Conservation (phyloP, 2,888 invertebrate species). For the Pherbina coryleti region DNA sequence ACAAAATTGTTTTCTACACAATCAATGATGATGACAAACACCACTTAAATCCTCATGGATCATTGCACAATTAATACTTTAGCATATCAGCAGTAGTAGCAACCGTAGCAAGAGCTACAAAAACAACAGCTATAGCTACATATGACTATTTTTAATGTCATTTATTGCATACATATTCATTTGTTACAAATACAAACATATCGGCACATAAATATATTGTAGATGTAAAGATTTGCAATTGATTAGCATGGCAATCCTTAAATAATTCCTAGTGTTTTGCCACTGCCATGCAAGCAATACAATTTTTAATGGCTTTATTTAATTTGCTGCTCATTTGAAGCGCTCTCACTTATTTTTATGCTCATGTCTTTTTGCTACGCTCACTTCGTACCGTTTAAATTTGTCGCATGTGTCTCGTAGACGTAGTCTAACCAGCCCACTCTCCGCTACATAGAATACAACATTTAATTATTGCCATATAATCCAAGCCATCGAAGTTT, state of each 20-base stretch:
- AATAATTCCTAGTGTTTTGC: constrained; percentile 6
- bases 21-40: constrained; percentile 44
- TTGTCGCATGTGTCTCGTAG: neutral
- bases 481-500: too few relatives aligned
- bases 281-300: neutral
- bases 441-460: too few relatives aligned
- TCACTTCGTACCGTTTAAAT: neutral
- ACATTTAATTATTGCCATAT: too few relatives aligned
- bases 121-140: neutral
- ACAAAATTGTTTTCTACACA: too few relatives aligned
- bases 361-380: neutral
- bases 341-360: neutral
- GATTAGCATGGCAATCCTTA: constrained; percentile 25
- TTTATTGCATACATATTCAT: neutral
- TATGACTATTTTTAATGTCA: neutral
- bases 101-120: neutral
- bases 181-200: neutral
- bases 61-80: constrained; percentile 59
- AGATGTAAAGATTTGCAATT: neutral
- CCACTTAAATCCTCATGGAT: constrained; percentile 61
- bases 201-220: neutral
- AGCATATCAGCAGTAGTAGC: too few relatives aligned
- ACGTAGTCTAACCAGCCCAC: neutral
- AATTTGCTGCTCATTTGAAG: constrained; percentile 6
- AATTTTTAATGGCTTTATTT: neutral